Percentiles rank a stretch among this genome's conserved stretches.
Evolutionary conservation across 2,888 invertebrate species (phyloP).

Genomic region (Adela reaumurella): DNA sequence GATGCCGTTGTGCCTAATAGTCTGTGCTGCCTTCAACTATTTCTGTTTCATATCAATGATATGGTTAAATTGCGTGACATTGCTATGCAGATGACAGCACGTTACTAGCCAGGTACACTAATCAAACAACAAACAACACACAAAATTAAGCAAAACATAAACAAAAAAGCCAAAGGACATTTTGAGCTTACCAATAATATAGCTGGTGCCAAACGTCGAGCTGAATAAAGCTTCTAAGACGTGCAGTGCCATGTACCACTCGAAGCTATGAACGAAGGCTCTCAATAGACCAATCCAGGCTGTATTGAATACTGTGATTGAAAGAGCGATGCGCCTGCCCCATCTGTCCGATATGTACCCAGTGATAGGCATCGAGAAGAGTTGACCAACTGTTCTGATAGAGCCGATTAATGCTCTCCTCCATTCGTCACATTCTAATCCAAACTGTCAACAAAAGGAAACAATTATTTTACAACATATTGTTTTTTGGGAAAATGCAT

Average conservation of each 20-base stretch:
- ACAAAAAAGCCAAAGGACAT: no score
- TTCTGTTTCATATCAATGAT: no score
- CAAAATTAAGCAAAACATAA: no score
- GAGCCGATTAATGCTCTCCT: slow-evolving; percentile 62
- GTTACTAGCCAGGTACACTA: no score
- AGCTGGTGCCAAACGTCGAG: background rate
- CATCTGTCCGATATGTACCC: slow-evolving; percentile 63
- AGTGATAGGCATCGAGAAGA: slow-evolving; percentile 56
- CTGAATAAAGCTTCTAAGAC: background rate
- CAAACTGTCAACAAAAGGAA: slow-evolving; percentile 28
- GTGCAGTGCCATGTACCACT: background rate
- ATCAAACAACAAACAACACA: no score
- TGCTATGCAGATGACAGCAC: no score
- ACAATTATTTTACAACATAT: no score
- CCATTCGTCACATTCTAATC: slow-evolving; percentile 56
- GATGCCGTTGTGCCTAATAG: no score
- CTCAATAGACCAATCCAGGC: slow-evolving; percentile 45
- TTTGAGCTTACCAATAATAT: background rate
- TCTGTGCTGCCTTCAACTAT: no score
- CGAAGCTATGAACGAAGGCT: background rate
- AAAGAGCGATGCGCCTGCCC: slow-evolving; percentile 47
- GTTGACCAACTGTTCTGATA: slow-evolving; percentile 58
- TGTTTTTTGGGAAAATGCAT: no score
- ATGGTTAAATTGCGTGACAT: no score
- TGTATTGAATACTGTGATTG: slow-evolving; percentile 41